Conservation (phyloP, 2,888 invertebrate species). For the Hipparchia sbordonii region DNA sequence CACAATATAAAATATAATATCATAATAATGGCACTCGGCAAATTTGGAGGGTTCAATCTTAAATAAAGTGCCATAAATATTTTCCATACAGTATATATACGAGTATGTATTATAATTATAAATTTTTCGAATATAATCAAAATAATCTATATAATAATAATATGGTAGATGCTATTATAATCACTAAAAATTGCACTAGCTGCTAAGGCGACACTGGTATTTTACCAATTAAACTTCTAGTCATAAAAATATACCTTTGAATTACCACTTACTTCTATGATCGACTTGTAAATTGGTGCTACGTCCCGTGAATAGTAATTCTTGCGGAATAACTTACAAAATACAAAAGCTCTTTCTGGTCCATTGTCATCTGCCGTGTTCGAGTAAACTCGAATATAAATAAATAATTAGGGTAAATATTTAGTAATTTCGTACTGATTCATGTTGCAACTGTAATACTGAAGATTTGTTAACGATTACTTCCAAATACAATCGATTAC, state of each 20-base stretch:
- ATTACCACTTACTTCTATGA: constrained; percentile 52
- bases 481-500: constrained; percentile 15
- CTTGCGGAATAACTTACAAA: constrained; percentile 49
- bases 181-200: constrained; percentile 68
- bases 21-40: constrained; percentile 54
- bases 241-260: constrained; percentile 62
- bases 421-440: constrained; percentile 4
- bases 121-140: constrained; percentile 48
- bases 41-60: constrained; percentile 44
- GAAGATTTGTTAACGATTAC: constrained; percentile 18
- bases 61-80: constrained; percentile 46
- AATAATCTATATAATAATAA: constrained; percentile 45
- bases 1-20: constrained; percentile 50
- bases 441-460: constrained; percentile 25
- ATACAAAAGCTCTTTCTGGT: constrained; percentile 44
- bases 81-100: constrained; percentile 42
- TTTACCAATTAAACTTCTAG: constrained; percentile 61
- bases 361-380: constrained; percentile 24
- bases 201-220: constrained; percentile 72
- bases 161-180: constrained; percentile 42
- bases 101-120: constrained; percentile 29
- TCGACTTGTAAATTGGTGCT: constrained; percentile 68
- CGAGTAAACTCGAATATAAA: constrained; percentile 15
- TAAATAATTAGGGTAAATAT: constrained; percentile 2
- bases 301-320: constrained; percentile 54